A percentile compares a stretch with the other conserved stretches of the same genome.
Evolutionary conservation across 2,113 vertebrate species (phyloP).

Genomic region (Nansenia antarctica): DNA sequence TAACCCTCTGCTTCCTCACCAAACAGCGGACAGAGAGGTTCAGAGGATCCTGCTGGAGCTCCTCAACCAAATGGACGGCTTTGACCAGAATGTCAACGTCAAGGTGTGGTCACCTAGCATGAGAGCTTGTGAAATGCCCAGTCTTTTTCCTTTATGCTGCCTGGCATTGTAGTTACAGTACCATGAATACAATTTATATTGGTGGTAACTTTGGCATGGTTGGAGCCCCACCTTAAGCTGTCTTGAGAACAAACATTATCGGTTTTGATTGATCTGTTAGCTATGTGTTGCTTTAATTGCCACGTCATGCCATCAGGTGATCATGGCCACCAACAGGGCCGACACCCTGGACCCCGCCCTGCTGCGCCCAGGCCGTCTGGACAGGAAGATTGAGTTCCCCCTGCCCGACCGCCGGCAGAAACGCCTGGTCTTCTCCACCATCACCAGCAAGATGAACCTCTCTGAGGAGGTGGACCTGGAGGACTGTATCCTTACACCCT

Average conservation of each 20-base stretch:
- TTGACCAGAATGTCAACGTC: conserved; percentile 94
- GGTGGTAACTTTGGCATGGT: too few species aligned
- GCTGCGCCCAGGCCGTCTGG: conserved; percentile 87
- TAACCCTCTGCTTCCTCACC: conserved; percentile 2
- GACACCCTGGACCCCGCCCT: conserved; percentile 93
- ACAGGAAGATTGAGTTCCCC: conserved; percentile 94
- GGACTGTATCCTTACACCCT: conserved; percentile 86
- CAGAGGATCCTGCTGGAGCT: conserved; percentile 92
- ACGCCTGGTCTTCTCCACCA: conserved; percentile 91
- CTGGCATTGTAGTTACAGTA: background rate
- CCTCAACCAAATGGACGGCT: conserved; percentile 95
- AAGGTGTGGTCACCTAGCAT: conserved; percentile 74
- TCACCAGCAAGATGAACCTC: conserved; percentile 96
- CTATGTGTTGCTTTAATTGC: too few species aligned
- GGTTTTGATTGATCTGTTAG: too few species aligned
- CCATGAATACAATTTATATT: background rate
- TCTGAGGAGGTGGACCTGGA: conserved; percentile 95
- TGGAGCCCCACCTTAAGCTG: too few species aligned
- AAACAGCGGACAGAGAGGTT: conserved; percentile 89
- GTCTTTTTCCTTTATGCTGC: background rate
- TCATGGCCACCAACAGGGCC: conserved; percentile 95
- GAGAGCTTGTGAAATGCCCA: conserved; percentile 9
- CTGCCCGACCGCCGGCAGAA: conserved; percentile 92
- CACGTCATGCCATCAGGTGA: too few species aligned
- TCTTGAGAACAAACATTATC: too few species aligned